Conservation (phyloP, 2,797 vertebrate species). For the Pteropus rufus region DNA sequence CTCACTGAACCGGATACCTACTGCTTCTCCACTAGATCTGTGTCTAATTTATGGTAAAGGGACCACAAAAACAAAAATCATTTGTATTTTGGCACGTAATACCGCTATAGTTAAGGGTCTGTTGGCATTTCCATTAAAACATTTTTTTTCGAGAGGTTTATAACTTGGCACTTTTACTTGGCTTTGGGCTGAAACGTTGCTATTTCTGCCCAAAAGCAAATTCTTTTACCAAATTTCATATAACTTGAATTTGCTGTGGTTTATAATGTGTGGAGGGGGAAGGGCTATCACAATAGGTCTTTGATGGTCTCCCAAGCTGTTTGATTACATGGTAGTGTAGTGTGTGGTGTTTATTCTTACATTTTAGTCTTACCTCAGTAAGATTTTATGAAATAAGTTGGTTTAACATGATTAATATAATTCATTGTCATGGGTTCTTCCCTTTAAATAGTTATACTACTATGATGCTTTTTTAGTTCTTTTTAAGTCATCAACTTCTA, state of each 20-base stretch:
- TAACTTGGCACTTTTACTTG: slow-evolving; percentile 82
- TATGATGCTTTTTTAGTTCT: neutral
- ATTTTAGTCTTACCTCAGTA: neutral
- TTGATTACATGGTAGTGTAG: neutral
- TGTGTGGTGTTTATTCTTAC: neutral
- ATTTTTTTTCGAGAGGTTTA: slow-evolving; percentile 83
- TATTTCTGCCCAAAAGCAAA: slow-evolving; percentile 82
- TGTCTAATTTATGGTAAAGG: slow-evolving; percentile 82
- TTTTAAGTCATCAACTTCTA: slow-evolving; percentile 2
- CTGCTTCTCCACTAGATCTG: slow-evolving; percentile 81
- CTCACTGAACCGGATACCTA: slow-evolving; percentile 80
- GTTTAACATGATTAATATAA: neutral
- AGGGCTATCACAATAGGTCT: neutral
- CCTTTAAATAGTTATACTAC: neutral
- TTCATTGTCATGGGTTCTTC: neutral
- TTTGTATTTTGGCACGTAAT: slow-evolving; percentile 82
- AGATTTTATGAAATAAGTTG: slow-evolving; percentile 21
- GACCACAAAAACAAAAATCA: slow-evolving; percentile 83
- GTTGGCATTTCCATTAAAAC: slow-evolving; percentile 84
- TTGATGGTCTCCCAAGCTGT: neutral
- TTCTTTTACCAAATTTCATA: slow-evolving; percentile 81
- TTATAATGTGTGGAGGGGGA: slow-evolving; percentile 70
- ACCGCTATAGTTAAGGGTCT: slow-evolving; percentile 80
- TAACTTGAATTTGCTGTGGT: slow-evolving; percentile 76
- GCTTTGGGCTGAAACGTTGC: slow-evolving; percentile 80